Evolutionary conservation across 2,113 vertebrate species (phyloP).

Genomic region (Taxidea taxus): DNA sequence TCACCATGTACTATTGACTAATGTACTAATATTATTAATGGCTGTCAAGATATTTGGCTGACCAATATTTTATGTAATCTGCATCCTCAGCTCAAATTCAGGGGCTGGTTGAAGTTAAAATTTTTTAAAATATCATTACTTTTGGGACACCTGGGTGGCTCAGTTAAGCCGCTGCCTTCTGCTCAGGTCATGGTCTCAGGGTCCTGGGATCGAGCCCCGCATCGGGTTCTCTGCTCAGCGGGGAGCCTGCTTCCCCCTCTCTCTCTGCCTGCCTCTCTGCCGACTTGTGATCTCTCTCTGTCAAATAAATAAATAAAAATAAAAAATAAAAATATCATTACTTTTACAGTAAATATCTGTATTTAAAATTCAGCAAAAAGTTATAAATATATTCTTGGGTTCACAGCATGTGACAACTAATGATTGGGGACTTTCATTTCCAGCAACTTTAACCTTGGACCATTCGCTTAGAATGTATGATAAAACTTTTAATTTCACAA

Average conservation of each 20-base stretch:
- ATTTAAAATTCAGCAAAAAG: background rate
- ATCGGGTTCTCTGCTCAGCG: too few species aligned
- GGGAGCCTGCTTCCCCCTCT: too few species aligned
- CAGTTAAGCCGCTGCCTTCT: too few species aligned
- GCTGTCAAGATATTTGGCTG: background rate
- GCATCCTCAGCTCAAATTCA: background rate
- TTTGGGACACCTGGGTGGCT: background rate
- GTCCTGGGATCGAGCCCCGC: too few species aligned
- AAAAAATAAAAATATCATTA: background rate
- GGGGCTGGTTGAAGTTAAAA: background rate
- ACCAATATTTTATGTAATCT: background rate
- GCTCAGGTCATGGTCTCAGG: too few species aligned
- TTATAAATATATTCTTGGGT: background rate
- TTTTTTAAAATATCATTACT: background rate
- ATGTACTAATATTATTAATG: background rate
- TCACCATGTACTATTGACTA: background rate
- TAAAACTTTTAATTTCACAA: conserved; percentile 13
- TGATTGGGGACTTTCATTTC: conserved; percentile 2
- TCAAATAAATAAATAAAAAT: too few species aligned
- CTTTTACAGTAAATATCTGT: conserved; percentile 10
- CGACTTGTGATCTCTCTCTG: too few species aligned
- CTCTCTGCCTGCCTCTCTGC: too few species aligned
- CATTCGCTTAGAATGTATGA: background rate
- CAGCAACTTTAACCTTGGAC: background rate
- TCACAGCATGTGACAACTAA: background rate